Percentiles rank a stretch among this genome's conserved stretches.
Evolutionary conservation across 2,113 vertebrate genomes (phyloP).

Genomic region (Trogon surrucura): DNA sequence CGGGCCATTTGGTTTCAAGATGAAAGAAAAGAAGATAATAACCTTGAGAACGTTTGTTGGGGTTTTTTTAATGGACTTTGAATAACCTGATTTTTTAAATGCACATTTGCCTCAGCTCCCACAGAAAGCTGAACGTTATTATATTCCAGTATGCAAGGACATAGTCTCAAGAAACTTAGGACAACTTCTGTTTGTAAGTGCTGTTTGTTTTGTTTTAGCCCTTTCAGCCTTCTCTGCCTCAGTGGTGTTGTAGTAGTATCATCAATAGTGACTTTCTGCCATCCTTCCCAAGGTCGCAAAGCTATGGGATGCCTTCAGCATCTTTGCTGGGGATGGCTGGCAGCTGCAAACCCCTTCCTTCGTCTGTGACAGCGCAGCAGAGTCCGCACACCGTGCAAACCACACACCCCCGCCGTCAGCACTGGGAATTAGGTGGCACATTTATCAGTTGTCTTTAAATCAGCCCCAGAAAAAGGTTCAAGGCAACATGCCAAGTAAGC

Average conservation of each 20-base stretch:
- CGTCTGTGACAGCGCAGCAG: rapidly evolving
- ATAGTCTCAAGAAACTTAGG: not conserved
- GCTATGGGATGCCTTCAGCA: not conserved
- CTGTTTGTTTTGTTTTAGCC: not conserved
- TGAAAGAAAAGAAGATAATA: not conserved
- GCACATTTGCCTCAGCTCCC: not conserved
- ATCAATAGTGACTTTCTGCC: not conserved
- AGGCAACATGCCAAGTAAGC: not conserved
- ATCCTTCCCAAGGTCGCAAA: not conserved
- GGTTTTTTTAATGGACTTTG: not conserved
- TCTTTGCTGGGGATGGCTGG: not conserved
- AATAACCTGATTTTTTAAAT: not conserved
- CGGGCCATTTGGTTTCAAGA: not conserved
- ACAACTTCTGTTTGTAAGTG: not conserved
- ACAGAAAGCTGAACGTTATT: not conserved
- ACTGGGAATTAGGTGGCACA: not conserved
- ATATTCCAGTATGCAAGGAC: rapidly evolving
- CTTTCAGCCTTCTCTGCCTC: not conserved
- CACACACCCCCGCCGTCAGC: not conserved
- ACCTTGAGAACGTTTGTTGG: not conserved
- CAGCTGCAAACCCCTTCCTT: not conserved
- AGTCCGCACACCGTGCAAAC: not conserved
- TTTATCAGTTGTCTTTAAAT: not conserved
- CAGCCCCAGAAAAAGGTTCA: not conserved
- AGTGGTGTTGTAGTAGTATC: rapidly evolving